Evolutionary conservation across 2,888 invertebrate species (phyloP).

Genomic region (Amphipyra berbera): DNA sequence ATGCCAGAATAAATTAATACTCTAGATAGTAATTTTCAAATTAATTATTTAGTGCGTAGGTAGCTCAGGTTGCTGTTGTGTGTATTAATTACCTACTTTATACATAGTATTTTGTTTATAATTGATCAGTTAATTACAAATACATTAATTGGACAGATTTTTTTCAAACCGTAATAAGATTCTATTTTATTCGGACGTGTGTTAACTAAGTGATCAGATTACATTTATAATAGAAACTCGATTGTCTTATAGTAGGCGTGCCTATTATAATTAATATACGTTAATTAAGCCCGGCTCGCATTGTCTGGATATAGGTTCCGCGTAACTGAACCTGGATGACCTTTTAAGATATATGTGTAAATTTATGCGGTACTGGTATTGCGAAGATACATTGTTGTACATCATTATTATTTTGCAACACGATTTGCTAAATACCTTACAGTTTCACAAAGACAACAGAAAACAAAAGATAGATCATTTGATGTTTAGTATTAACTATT

Average conservation of each 20-base stretch:
- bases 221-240: neutral
- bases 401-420: neutral
- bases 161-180: neutral
- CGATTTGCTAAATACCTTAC: neutral
- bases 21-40: slow-evolving; percentile 26
- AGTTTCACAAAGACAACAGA: neutral
- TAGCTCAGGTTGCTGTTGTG: slow-evolving; percentile 1
- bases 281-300: slow-evolving; percentile 26
- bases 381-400: neutral
- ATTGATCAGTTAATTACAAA: too few relatives aligned
- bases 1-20: slow-evolving; percentile 24
- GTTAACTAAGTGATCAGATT: slow-evolving; percentile 7
- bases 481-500: too few relatives aligned
- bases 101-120: too few relatives aligned
- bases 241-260: neutral
- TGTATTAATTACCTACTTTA: too few relatives aligned
- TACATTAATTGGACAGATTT: too few relatives aligned
- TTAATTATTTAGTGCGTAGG: slow-evolving; percentile 24
- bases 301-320: slow-evolving; percentile 13
- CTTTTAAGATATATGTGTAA: slow-evolving; percentile 4
- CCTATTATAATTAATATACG: slow-evolving; percentile 27
- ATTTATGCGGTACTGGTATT: neutral
- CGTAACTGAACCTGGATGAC: slow-evolving; percentile 7
- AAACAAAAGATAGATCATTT: neutral
- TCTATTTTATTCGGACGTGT: neutral